phyloP scores from a whole-genome alignment of 2,797 vertebrate species.

The Fistularia tabacaria region DNA sequence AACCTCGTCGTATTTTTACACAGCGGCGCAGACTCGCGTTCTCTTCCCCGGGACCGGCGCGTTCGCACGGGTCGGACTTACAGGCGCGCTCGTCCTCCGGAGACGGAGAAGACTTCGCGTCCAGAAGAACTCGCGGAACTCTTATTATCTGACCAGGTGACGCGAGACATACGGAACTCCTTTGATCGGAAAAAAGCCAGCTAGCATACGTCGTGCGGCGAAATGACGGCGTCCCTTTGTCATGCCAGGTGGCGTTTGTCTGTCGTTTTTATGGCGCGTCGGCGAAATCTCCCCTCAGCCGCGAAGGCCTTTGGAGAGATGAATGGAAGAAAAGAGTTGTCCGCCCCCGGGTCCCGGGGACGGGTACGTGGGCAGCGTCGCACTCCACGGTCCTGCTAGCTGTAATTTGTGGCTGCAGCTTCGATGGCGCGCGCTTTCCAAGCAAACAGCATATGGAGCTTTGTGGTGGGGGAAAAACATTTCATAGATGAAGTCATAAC shows the following conservation, averaged over 20 bases:
- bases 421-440: constrained; percentile 58
- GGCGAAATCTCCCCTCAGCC: constrained; percentile 51
- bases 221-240: constrained; percentile 23
- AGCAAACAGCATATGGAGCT: constrained; percentile 61
- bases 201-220: too few species aligned
- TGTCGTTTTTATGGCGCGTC: constrained; percentile 54
- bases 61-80: too few species aligned
- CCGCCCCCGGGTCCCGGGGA: constrained; percentile 42
- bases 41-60: too few species aligned
- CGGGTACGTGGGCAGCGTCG: constrained; percentile 44
- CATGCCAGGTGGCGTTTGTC: constrained; percentile 34
- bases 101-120: too few species aligned
- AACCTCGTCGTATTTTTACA: too few species aligned
- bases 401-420: constrained; percentile 68
- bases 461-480: constrained; percentile 61
- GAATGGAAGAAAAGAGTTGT: constrained; percentile 68
- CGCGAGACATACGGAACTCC: too few species aligned
- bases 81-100: too few species aligned
- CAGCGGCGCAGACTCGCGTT: too few species aligned
- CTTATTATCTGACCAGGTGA: too few species aligned
- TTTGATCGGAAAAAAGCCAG: too few species aligned
- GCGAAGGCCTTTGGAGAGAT: constrained; percentile 58
- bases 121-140: too few species aligned
- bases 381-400: constrained; percentile 45
- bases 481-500: constrained; percentile 70